Evolutionary conservation across 2,113 vertebrate genomes (phyloP).

Genomic region (Pagrus major): DNA sequence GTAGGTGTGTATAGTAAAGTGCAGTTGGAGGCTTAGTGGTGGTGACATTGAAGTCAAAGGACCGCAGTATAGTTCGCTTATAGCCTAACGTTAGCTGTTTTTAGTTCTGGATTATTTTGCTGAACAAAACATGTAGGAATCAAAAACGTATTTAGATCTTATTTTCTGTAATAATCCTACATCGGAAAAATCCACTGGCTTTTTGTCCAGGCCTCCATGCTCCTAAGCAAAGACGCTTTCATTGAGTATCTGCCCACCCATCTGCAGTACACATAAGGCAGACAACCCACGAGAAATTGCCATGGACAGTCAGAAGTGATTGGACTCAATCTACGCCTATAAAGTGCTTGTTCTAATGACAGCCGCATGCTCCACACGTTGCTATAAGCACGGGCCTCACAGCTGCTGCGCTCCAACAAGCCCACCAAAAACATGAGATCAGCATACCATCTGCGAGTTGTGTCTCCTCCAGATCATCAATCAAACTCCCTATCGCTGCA

Average conservation of each 20-base stretch:
- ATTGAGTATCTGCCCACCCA: slow-evolving; percentile 53
- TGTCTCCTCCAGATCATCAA: slow-evolving; percentile 76
- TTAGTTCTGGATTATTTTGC: too few species aligned
- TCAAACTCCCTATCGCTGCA: slow-evolving; percentile 74
- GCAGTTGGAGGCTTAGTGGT: too few species aligned
- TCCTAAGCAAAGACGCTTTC: neutral
- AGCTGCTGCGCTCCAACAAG: slow-evolving; percentile 62
- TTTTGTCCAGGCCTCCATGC: neutral
- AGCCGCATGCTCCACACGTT: slow-evolving; percentile 51
- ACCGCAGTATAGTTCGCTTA: too few species aligned
- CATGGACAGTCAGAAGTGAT: slow-evolving; percentile 53
- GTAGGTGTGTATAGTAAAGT: too few species aligned
- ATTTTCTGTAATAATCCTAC: too few species aligned
- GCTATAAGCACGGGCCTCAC: slow-evolving; percentile 53
- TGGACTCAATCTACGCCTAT: slow-evolving; percentile 47
- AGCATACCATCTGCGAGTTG: slow-evolving; percentile 75
- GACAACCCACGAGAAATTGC: slow-evolving; percentile 47
- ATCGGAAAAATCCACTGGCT: too few species aligned
- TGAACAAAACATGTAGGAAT: too few species aligned
- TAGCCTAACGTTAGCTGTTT: too few species aligned
- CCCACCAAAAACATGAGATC: slow-evolving; percentile 72
- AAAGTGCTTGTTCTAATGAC: slow-evolving; percentile 72
- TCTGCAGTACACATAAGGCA: slow-evolving; percentile 44
- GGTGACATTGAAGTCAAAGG: too few species aligned
- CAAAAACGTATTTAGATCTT: too few species aligned